Evolutionary conservation across 2,888 invertebrate species (phyloP).

Genomic region (Craniophora ligustri): DNA sequence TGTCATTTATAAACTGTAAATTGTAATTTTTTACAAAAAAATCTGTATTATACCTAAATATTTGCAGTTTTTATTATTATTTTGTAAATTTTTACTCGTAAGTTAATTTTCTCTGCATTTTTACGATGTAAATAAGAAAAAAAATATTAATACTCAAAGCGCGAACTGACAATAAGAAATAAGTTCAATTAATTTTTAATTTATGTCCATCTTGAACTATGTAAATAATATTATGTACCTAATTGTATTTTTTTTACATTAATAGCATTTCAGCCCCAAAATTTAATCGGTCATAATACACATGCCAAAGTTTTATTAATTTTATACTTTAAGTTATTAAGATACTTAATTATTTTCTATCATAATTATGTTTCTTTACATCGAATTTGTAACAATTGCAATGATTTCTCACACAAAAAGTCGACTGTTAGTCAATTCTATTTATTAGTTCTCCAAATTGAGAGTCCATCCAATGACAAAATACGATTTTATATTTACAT

Average conservation of each 20-base stretch:
- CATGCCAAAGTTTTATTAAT: constrained; percentile 88
- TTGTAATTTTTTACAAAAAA: constrained; percentile 48
- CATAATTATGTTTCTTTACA: constrained; percentile 65
- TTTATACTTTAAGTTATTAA: constrained; percentile 83
- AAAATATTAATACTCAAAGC: constrained; percentile 84
- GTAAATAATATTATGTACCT: constrained; percentile 76
- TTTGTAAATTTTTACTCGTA: constrained; percentile 59
- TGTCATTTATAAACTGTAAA: constrained; percentile 51
- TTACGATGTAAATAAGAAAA: constrained; percentile 76
- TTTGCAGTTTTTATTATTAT: constrained; percentile 57
- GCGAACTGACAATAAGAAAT: constrained; percentile 88
- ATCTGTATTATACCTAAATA: constrained; percentile 41
- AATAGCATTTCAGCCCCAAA: constrained; percentile 84
- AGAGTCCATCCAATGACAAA: constrained; percentile 84
- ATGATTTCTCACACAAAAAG: constrained; percentile 47
- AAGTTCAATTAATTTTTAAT: constrained; percentile 81
- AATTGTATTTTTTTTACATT: constrained; percentile 79
- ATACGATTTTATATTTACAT: constrained; percentile 85
- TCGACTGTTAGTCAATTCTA: constrained; percentile 54
- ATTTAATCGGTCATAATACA: constrained; percentile 87
- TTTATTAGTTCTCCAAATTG: constrained; percentile 63
- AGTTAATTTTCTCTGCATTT: constrained; percentile 67
- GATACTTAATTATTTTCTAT: constrained; percentile 76
- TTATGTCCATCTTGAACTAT: constrained; percentile 67
- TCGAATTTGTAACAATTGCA: constrained; percentile 74